Evolutionary conservation across 2,888 invertebrate genomes (phyloP).

Genomic region (Sinotaia quadrata): DNA sequence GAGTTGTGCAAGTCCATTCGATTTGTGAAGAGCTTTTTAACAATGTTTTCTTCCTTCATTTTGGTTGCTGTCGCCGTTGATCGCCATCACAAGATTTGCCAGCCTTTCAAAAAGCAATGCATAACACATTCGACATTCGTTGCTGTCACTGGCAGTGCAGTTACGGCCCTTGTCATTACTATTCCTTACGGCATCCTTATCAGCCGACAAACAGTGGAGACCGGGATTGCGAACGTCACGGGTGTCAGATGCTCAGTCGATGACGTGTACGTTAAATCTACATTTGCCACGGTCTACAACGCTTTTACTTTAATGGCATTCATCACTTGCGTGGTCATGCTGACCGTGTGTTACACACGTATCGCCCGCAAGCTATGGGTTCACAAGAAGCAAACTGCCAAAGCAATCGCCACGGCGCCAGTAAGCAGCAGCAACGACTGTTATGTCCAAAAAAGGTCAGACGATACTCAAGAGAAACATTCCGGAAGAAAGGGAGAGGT

Average conservation of each 20-base stretch:
- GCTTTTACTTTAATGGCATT: constrained; percentile 1
- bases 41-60: not conserved
- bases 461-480: no score
- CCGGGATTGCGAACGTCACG: not conserved
- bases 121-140: not conserved
- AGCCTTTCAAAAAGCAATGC: not conserved
- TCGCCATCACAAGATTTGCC: not conserved
- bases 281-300: not conserved
- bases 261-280: not conserved
- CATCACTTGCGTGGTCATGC: not conserved
- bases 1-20: not conserved
- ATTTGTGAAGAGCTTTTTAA: not conserved
- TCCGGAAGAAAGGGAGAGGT: no score
- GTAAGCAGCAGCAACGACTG: not conserved
- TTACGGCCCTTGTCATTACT: not conserved
- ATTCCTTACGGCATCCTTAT: not conserved
- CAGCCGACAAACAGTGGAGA: not conserved
- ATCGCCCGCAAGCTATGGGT: not conserved
- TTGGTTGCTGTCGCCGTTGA: not conserved
- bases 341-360: not conserved
- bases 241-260: constrained; percentile 4
- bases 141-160: not conserved
- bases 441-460: not conserved
- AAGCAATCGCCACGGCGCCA: not conserved
- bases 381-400: not conserved